Evolutionary conservation across 2,113 vertebrate genomes (phyloP), one percentile per base, ranked within the genome.

Genomic region (Sceloporus undulatus): DNA sequence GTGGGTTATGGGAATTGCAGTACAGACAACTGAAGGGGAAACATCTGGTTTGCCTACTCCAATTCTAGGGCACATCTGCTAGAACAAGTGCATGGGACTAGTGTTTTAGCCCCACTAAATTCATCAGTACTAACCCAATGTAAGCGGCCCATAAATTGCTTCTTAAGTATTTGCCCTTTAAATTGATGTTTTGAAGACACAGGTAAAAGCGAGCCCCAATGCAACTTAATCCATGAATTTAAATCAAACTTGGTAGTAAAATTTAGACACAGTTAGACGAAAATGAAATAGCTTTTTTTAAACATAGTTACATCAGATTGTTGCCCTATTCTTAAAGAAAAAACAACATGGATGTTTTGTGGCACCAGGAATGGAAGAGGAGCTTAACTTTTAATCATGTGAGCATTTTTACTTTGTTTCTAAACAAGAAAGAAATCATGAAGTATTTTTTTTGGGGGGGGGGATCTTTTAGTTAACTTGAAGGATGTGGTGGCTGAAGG

Each of bases 101-200:
- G 27, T 13, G 3, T 81, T 62, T 81, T 73, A 74, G 54, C 42
- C 14, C 62, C 8, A 48, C 40, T 34, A 9, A 75, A 65, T 9
- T 52, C 19, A 42, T 21, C 82, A 16, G 29, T 42, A 85, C 16
- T 85, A 48, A 6, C 62, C 27, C 25, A 62, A 11, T 62, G n/a
- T 48, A 74, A 59, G 34, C 59, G 40, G 10, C 34, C 1, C 23
- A 16, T 48, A n/a, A 42, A 52, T 7, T 8, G 11, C 38, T 21
- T 29, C 25, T 9, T 52, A 73, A 34, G 52, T n/a, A 66, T 79
- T 79, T 79, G n/a, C 4, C 21, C 91, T 92, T 92, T 93, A 91
- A 79, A 88, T 88, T 90, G 87, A 92, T 90, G 91, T 91, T 91
- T 94, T 88, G 79, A 93, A 92, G 94, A 94, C 91, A 94, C 89